A percentile compares a stretch with the other conserved stretches of the same genome.
These are phyloP conservation scores for Pristionchus exspectatus DNA, from an alignment of 2,888 invertebrate species.

Conservation along the genomic window DNA sequence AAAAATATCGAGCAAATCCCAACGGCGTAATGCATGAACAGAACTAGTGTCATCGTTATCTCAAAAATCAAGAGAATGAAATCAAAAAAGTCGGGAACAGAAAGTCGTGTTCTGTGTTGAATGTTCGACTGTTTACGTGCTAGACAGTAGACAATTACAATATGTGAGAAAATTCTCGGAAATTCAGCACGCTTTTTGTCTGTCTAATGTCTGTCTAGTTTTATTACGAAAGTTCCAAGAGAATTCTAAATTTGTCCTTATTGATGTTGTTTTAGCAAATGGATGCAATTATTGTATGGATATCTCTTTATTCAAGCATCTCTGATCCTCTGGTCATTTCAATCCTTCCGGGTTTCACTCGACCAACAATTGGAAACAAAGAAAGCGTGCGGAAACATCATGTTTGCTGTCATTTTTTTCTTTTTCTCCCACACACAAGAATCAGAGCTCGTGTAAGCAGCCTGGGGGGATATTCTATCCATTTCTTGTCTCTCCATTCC, in stretches of 20 bases:
- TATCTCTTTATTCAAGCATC: neutral
- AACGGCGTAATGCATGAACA: neutral
- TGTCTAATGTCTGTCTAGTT: no score
- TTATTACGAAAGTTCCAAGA: no score
- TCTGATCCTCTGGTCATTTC: neutral
- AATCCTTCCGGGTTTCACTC: neutral
- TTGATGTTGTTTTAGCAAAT: no score
- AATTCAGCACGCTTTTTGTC: neutral
- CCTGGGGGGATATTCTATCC: neutral
- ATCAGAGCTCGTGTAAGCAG: neutral
- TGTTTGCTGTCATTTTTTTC: neutral
- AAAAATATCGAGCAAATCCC: neutral
- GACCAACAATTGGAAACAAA: neutral
- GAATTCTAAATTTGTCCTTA: no score
- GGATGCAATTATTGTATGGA: no score
- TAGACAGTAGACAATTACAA: neutral
- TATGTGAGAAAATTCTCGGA: neutral
- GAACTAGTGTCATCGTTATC: neutral
- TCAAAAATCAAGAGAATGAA: neutral
- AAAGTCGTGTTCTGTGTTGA: neutral
- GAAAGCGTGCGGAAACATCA: neutral
- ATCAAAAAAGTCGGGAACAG: neutral
- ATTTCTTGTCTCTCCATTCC: neutral
- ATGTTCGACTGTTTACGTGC: neutral
- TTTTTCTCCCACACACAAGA: neutral